A percentile compares a stretch with the other conserved stretches of the same genome.
These are phyloP conservation scores for Galbula dea DNA, from an alignment of 2,113 vertebrate genomes.

Conservation along the genomic window DNA sequence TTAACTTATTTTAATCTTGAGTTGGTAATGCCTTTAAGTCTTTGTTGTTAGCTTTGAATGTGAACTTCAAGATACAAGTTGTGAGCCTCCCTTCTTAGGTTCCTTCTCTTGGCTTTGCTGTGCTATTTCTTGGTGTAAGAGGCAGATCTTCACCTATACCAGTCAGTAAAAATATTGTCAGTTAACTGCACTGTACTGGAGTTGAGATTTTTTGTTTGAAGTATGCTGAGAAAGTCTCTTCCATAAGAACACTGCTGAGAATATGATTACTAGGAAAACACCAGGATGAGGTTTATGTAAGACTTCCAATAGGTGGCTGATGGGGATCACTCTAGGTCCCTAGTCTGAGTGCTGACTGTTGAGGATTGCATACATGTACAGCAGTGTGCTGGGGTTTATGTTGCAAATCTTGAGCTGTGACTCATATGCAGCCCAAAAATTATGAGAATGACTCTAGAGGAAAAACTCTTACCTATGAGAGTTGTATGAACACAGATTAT, in stretches of 20 bases:
- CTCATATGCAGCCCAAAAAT: neutral
- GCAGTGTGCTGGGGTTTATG: rapidly evolving
- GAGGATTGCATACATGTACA: neutral
- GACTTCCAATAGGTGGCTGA: neutral
- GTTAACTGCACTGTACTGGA: neutral
- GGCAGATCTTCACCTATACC: neutral
- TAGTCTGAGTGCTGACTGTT: neutral
- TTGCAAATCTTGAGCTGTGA: neutral
- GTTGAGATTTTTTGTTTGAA: neutral
- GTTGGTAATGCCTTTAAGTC: neutral
- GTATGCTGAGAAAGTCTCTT: neutral
- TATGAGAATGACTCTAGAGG: neutral
- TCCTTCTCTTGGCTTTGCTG: neutral
- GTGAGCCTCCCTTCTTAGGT: neutral
- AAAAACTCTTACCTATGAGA: neutral
- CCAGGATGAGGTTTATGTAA: neutral
- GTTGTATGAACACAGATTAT: neutral
- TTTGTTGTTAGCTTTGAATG: neutral
- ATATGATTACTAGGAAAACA: neutral
- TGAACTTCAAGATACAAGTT: neutral
- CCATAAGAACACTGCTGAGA: neutral
- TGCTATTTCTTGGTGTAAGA: neutral
- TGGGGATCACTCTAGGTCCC: neutral
- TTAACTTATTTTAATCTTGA: neutral
- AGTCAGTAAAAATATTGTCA: neutral